Conservation (phyloP, 2,797 vertebrate species). For the Tenualosa ilisha region DNA sequence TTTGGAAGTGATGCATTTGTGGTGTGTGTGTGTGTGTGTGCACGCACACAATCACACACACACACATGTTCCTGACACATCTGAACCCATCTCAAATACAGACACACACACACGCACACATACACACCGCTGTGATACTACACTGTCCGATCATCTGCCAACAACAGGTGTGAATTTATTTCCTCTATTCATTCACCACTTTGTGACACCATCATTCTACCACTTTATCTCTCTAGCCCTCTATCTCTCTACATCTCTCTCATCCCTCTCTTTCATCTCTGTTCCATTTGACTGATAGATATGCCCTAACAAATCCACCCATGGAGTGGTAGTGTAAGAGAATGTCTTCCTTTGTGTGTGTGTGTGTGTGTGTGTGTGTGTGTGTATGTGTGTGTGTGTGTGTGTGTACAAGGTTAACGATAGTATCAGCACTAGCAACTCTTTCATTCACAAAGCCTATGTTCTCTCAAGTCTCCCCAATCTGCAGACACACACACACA, state of each 20-base stretch:
- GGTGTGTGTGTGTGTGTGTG: constrained; percentile 15
- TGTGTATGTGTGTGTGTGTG: constrained; percentile 33
- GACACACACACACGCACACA: constrained; percentile 33
- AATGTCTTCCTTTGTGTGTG: not conserved
- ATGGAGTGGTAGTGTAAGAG: too few species aligned
- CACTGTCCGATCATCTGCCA: not conserved
- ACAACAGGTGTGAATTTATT: not conserved
- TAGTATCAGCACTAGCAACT: constrained; percentile 36
- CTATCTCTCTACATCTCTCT: constrained; percentile 36
- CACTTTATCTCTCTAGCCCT: constrained; percentile 33
- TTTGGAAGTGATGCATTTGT: not conserved
- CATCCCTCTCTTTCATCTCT: constrained; percentile 9
- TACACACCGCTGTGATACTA: not conserved
- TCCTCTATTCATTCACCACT: not conserved
- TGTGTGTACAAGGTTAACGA: constrained; percentile 29
- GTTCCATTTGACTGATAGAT: not conserved
- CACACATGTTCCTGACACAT: constrained; percentile 10
- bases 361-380: constrained; percentile 30
- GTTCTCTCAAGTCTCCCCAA: not conserved
- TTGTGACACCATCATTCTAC: not conserved
- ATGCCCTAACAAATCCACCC: not conserved
- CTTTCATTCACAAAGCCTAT: not conserved
- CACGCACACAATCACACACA: constrained; percentile 16
- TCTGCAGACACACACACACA: too few species aligned
- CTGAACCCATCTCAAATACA: constrained; percentile 27